These are phyloP conservation scores for Ceyx cyanopectus DNA, from an alignment of 2,113 vertebrate species.

Conservation along the genomic window DNA sequence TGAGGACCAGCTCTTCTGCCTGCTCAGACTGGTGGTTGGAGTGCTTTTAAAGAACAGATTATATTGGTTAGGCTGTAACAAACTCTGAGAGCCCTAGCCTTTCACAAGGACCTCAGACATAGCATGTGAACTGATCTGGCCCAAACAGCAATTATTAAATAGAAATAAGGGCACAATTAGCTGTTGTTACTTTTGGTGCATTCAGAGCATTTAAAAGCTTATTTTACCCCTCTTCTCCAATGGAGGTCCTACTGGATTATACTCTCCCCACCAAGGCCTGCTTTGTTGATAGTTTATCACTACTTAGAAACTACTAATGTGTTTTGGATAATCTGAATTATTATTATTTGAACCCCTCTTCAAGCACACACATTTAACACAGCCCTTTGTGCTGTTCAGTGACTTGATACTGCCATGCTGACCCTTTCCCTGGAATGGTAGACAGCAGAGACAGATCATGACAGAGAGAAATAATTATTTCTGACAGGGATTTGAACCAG, in stretches of 20 bases:
- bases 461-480: constrained; percentile 48
- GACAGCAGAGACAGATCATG: constrained; percentile 22
- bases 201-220: background rate
- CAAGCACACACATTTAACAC: background rate
- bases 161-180: background rate
- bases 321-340: background rate
- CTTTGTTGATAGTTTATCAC: background rate
- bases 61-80: background rate
- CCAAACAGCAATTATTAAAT: background rate
- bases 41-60: background rate
- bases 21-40: background rate
- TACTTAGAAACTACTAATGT: background rate
- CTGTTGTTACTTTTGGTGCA: background rate
- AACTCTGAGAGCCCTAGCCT: background rate
- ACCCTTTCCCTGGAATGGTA: constrained; percentile 42
- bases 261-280: background rate
- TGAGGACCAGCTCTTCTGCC: background rate
- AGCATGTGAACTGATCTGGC: background rate
- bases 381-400: background rate
- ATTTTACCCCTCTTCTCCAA: background rate
- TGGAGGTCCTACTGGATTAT: background rate
- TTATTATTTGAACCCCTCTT: background rate
- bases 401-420: background rate
- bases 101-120: background rate
- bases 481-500: constrained; percentile 23